Evolutionary conservation across 2,888 invertebrate species (phyloP), one percentile per base, ranked within the genome.

Genomic region (Rotaria socialis): DNA sequence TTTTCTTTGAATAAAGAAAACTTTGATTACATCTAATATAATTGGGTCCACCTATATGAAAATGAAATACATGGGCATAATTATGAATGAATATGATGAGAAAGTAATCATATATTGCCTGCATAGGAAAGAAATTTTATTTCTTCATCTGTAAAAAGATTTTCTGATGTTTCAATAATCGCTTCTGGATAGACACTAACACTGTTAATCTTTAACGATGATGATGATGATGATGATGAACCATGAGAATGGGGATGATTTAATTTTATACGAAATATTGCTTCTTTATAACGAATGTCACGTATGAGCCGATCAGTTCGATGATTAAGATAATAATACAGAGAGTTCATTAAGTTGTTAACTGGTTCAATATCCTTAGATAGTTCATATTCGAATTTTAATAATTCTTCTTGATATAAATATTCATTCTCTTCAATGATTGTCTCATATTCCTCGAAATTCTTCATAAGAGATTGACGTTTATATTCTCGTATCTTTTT

Each of bases 141-240:
- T 22, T 74, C 74, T 27, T 74, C 11, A 19, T 11, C 3, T 1
- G 74, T 74, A 16, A 74, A 74, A 6, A 74, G 2, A 35, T 19
- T 27, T 74, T 41, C 74, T 14, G 35, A 41, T 74, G 35, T 74
- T 74, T 74, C 74, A 7, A 41, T 41, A 22, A 74, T 74, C 5
- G 41, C 74, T 74, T 74, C 74, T 74, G 74, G 74, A 74, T 74
- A 74, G 22, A 58, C 10, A n/a, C 58, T 58, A n/a, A 58, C 24
- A 8, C 24, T 4, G 22, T 58, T 22, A 8, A 8, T 58, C n/a
- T n/a, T n/a, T n/a, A n/a, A n/a, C n/a, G n/a, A n/a, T 14, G 10
- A 8, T 1, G 8, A 7, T 50, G 50, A 50, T 58, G 58, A 58
- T 58, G 58, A 58, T 14, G 24, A 58, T 58, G 8, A 14, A 22